phyloP scores from a whole-genome alignment of 2,888 invertebrate genomes.

The Sicus ferrugineus region DNA sequence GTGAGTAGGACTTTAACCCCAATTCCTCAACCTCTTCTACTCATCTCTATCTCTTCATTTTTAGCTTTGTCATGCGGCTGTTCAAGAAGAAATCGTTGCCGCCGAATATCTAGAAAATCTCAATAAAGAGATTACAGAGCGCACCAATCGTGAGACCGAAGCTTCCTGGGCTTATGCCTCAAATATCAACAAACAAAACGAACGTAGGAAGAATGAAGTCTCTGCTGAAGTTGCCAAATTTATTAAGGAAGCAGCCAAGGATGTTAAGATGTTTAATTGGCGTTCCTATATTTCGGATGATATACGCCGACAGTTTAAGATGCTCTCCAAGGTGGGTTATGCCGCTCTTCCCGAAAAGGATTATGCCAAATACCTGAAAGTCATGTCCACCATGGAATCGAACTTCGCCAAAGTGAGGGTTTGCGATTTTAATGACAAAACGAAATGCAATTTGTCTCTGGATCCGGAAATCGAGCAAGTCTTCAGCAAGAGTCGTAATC shows the following conservation, averaged over 20 bases:
- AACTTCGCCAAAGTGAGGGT: constrained; percentile 81
- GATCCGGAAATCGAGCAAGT: constrained; percentile 80
- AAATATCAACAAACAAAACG: constrained; percentile 78
- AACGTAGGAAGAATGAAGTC: constrained; percentile 65
- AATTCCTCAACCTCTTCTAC: neutral
- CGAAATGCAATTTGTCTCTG: constrained; percentile 74
- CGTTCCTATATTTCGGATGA: constrained; percentile 73
- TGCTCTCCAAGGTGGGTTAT: constrained; percentile 75
- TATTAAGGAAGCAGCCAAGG: constrained; percentile 59
- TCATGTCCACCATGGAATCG: constrained; percentile 76
- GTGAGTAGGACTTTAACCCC: constrained; percentile 33
- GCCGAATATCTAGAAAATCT: constrained; percentile 70
- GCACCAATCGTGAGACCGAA: constrained; percentile 69
- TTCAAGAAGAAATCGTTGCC: constrained; percentile 67
- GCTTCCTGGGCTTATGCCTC: constrained; percentile 80
- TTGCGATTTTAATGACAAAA: constrained; percentile 72
- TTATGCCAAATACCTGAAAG: constrained; percentile 70
- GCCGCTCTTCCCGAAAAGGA: constrained; percentile 77
- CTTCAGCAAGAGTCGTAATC: constrained; percentile 74
- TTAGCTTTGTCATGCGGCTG: constrained; percentile 47
- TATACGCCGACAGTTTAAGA: constrained; percentile 77
- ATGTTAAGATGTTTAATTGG: constrained; percentile 72
- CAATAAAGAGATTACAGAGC: constrained; percentile 69
- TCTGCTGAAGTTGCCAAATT: constrained; percentile 59
- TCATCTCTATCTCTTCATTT: neutral